These are phyloP conservation scores for Cisticola juncidis DNA, from an alignment of 2,113 vertebrate genomes.

Conservation along the genomic window DNA sequence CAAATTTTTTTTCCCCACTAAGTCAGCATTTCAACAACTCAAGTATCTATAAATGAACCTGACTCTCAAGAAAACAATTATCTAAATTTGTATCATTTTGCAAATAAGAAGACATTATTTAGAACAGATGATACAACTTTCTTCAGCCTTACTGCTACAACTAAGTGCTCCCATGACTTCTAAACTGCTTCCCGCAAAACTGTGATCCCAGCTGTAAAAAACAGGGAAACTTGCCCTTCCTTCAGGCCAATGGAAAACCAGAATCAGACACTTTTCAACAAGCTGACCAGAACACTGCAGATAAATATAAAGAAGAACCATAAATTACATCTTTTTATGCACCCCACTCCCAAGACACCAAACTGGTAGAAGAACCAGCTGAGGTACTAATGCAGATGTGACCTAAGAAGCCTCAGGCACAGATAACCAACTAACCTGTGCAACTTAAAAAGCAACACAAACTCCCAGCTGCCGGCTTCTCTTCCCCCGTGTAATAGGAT, in stretches of 20 bases:
- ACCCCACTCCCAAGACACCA: not conserved
- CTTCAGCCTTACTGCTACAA: not conserved
- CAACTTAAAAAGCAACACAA: not conserved
- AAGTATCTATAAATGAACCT: not conserved
- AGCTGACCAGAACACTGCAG: not conserved
- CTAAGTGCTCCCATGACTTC: not conserved
- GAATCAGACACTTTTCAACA: not conserved
- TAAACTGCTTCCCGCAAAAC: not conserved
- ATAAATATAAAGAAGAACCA: not conserved
- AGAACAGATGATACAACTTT: not conserved
- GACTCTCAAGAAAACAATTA: not conserved
- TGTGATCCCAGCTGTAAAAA: not conserved
- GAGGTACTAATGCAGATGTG: not conserved
- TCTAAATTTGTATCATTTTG: not conserved
- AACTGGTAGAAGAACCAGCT: not conserved
- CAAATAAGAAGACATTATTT: not conserved
- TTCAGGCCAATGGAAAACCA: not conserved
- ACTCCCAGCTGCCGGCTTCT: not conserved
- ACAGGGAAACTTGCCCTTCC: not conserved
- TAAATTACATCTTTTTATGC: not conserved
- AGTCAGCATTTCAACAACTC: not conserved
- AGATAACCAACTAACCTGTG: not conserved
- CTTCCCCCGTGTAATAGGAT: constrained; percentile 16
- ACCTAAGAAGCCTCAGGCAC: not conserved
- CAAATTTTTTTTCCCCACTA: not conserved